These are phyloP conservation scores for Pogona vitticeps DNA, from an alignment of 2,113 vertebrate species.

Conservation along the genomic window DNA sequence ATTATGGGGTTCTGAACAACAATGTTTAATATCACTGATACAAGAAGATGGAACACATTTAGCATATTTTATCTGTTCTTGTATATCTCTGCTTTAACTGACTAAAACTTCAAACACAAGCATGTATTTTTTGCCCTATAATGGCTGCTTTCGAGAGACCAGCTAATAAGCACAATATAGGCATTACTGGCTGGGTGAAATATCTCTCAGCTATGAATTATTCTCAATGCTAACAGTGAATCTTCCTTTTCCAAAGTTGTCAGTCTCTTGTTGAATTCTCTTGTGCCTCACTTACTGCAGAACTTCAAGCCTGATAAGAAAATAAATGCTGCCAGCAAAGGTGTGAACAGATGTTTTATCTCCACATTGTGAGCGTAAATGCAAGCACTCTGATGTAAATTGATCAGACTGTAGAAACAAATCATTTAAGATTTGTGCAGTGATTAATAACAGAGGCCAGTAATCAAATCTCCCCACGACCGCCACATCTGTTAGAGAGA, in stretches of 20 bases:
- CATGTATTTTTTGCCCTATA: conserved; percentile 6
- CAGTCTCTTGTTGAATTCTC: conserved; percentile 62
- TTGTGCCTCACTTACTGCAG: conserved; percentile 56
- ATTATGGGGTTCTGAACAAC: not conserved
- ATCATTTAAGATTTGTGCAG: conserved; percentile 83
- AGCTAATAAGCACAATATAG: conserved; percentile 38
- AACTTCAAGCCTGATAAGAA: conserved; percentile 71
- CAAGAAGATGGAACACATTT: not conserved
- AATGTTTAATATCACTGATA: not conserved
- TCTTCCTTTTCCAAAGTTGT: conserved; percentile 60
- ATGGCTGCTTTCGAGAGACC: conserved; percentile 13
- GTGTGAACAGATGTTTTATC: conserved; percentile 81
- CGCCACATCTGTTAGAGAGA: conserved; percentile 81
- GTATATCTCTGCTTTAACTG: not conserved
- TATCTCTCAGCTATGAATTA: conserved; percentile 47
- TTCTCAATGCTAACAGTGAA: conserved; percentile 45
- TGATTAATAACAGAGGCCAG: conserved; percentile 84
- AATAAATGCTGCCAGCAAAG: conserved; percentile 62
- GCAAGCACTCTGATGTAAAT: conserved; percentile 74
- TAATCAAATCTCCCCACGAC: conserved; percentile 82
- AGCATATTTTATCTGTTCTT: not conserved
- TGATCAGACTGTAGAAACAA: conserved; percentile 82
- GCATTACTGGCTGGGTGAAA: conserved; percentile 20
- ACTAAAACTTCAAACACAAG: conserved; percentile 1
- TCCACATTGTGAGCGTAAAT: conserved; percentile 76